Evolutionary conservation across 2,797 vertebrate species (phyloP).

Genomic region (Brotula barbata): DNA sequence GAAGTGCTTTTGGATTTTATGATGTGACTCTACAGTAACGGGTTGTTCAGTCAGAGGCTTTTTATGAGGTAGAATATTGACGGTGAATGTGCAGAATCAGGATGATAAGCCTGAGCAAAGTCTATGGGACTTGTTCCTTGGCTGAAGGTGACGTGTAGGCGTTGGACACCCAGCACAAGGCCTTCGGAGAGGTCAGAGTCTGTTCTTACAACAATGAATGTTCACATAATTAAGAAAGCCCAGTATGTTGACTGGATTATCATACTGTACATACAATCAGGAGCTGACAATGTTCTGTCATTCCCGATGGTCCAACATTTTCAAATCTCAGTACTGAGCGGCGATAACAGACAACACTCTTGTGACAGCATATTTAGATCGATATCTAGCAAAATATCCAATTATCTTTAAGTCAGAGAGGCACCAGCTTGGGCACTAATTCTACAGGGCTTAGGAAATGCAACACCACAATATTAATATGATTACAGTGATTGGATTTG

Average conservation of each 20-base stretch:
- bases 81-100: slow-evolving; percentile 46
- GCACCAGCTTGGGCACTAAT: no score
- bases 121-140: slow-evolving; percentile 37
- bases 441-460: no score
- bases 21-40: neutral
- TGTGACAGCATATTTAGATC: no score
- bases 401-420: no score
- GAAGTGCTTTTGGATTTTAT: neutral
- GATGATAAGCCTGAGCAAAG: slow-evolving; percentile 63
- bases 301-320: neutral
- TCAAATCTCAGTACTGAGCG: neutral
- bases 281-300: neutral
- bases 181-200: no score
- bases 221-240: neutral
- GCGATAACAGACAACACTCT: no score
- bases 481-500: no score
- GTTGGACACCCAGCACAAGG: no score
- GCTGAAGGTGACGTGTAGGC: neutral
- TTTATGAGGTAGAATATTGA: slow-evolving; percentile 49
- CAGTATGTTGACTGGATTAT: neutral
- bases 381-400: no score
- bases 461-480: no score
- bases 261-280: neutral
- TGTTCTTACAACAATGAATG: no score
- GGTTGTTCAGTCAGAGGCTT: neutral